Base-by-base conservation (phyloP, 2,888 invertebrate species). In the Agapostemon virescens region DNA sequence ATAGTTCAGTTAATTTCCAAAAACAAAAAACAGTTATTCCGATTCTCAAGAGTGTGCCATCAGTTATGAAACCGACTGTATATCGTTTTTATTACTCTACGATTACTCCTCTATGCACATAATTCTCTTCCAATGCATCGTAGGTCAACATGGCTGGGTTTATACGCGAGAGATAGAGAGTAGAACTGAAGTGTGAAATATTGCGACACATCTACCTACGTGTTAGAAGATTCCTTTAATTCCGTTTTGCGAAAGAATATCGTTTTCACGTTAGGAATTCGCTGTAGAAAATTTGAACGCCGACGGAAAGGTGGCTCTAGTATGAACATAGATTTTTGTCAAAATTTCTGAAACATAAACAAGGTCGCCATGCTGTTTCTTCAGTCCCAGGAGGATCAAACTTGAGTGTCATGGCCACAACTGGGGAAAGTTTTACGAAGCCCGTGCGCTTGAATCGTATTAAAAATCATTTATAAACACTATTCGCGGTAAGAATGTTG, bases 401-500 rank as follows among this genome's bases (percentile, higher is more conserved):
- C 55, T 17, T 23, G 13, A 71, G 79, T 77, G 78, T 77, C 69
- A 70, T 49, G 70, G 70, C 66, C 78, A 70, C 69, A 64, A 11
- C 38, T 58, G 49, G 7, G 52, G 20, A 40, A 71, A 67, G 23
- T 68, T n/a, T 67, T 69, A 36, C 36, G 26, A 36, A 13, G 26
- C 49, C 30, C 76, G 42, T 52, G 17, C 13, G 49, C 66, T 42
- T 20, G 42, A 73, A 77, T 70, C 49, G 70, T 71, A 63, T 79
- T 82, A 45, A 72, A 52, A 68, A 40, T 71, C 45, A 49, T 45
- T 13, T 38, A 71, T 42, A 58, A 33, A 64, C 17, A 71, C 26
- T 33, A 15, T 17, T 45, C n/a, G 15, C 55, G 64, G 33, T 70
- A 79, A 82, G 70, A 69, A 82, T 82, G 79, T 40, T 75, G 67